These are phyloP conservation scores for Enteromius fasciolatus DNA, from an alignment of 2,797 vertebrate species.

Conservation along the genomic window DNA sequence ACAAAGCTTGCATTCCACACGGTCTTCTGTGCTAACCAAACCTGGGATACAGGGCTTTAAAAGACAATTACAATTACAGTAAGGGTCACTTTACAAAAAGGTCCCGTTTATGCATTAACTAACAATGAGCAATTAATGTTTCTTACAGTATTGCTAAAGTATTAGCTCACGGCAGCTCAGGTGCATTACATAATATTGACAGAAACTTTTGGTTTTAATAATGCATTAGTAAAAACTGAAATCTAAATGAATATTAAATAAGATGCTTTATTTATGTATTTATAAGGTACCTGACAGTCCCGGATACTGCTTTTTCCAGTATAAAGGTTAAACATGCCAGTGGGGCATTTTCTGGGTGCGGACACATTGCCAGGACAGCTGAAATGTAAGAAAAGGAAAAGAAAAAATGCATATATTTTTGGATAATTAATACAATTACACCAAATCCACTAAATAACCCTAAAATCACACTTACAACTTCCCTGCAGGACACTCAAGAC, in stretches of 20 bases:
- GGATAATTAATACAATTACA: not conserved
- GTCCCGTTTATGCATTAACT: not conserved
- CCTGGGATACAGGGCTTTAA: conserved; percentile 81
- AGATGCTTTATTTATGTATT: not conserved
- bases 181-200: not conserved
- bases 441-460: not conserved
- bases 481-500: conserved; percentile 82
- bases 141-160: not conserved
- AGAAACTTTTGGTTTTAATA: not conserved
- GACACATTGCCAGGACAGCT: conserved; percentile 80
- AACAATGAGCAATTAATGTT: not conserved
- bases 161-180: not conserved
- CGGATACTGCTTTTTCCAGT: conserved; percentile 70
- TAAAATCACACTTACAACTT: conserved; percentile 81
- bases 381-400: conserved; percentile 4
- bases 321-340: conserved; percentile 78
- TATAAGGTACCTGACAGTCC: conserved; percentile 79
- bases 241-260: not conserved
- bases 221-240: not conserved
- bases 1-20: conserved; percentile 80
- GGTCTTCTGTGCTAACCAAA: conserved; percentile 80
- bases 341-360: conserved; percentile 77
- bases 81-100: not conserved
- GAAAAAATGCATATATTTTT: not conserved
- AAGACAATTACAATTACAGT: not conserved